phyloP scores from a whole-genome alignment of 2,113 vertebrate genomes.

The Anguilla japonica region DNA sequence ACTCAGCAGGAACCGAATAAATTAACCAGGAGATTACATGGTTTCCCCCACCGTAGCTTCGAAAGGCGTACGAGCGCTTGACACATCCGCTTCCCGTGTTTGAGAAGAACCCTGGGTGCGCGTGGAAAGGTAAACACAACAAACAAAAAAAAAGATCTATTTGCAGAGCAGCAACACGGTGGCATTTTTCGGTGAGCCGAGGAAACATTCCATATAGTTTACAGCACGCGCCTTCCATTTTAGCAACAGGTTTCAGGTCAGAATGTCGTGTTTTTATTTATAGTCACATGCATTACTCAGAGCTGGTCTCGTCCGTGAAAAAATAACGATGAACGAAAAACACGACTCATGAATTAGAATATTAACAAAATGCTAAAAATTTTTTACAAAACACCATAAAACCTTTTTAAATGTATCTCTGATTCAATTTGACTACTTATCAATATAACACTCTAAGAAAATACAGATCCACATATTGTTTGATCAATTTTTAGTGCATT shows the following conservation, averaged over 20 bases:
- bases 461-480: constrained; percentile 63
- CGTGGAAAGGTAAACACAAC: neutral
- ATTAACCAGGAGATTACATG: no score
- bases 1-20: no score
- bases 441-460: constrained; percentile 69
- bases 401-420: constrained; percentile 65
- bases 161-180: neutral
- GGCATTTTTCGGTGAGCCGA: neutral
- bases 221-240: neutral
- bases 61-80: no score
- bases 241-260: neutral
- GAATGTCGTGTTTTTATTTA: neutral
- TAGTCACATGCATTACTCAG: neutral
- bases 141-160: neutral
- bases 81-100: no score
- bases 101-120: neutral
- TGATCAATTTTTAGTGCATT: constrained; percentile 38
- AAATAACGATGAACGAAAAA: neutral
- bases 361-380: neutral
- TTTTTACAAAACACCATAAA: constrained; percentile 40
- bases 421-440: constrained; percentile 57
- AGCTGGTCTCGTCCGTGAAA: neutral
- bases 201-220: neutral
- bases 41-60: no score
- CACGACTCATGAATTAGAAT: neutral